Percentiles rank a stretch among this genome's conserved stretches.
Conservation (phyloP, 64 coral and sea anemone genomes). For the Anthopleura sola region DNA sequence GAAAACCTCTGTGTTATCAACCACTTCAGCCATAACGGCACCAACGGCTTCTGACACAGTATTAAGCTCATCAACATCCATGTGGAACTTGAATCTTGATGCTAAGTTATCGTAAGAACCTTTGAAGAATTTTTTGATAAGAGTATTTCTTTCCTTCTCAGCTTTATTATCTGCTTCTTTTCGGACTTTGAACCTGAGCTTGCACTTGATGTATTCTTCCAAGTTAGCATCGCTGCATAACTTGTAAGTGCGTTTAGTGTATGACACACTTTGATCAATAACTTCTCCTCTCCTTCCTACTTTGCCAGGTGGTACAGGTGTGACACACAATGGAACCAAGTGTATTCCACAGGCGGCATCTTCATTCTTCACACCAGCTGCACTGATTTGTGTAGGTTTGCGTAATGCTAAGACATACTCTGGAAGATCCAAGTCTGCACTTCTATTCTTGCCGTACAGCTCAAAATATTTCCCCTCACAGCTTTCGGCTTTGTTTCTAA, state of each 20-base stretch:
- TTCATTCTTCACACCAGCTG: background rate
- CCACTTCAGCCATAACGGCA: background rate
- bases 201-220: background rate
- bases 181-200: background rate
- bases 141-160: background rate
- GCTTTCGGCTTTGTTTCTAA: slow-evolving; percentile 1
- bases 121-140: background rate
- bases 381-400: background rate
- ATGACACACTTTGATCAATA: background rate
- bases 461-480: slow-evolving; percentile 7
- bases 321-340: background rate
- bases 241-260: background rate
- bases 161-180: slow-evolving; percentile 2
- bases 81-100: background rate
- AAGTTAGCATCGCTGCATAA: background rate
- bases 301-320: background rate
- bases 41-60: background rate
- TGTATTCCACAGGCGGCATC: background rate
- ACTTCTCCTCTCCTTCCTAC: background rate
- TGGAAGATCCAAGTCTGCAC: background rate
- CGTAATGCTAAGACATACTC: background rate
- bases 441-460: background rate
- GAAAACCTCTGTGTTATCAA: background rate
- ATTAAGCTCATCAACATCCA: background rate
- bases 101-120: background rate